Percentiles rank a stretch among this genome's conserved stretches.
Conservation (phyloP, 2,888 invertebrate species). For the Teleiodes luculella region DNA sequence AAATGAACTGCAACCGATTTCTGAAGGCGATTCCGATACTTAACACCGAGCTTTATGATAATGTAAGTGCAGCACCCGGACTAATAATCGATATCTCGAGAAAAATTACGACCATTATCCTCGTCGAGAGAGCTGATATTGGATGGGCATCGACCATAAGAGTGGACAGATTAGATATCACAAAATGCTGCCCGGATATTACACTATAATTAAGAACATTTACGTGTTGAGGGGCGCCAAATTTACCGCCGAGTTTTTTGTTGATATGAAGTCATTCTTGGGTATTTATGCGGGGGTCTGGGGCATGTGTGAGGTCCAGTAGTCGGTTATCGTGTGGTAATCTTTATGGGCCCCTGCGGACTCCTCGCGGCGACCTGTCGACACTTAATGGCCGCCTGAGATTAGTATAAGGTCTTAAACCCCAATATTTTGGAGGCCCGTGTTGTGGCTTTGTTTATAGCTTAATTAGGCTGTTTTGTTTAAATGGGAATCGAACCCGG, state of each 20-base stretch:
- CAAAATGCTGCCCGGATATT: slow-evolving; percentile 64
- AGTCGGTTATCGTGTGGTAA: slow-evolving; percentile 74
- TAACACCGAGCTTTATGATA: slow-evolving; percentile 27
- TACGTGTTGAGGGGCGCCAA: slow-evolving; percentile 75
- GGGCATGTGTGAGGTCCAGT: slow-evolving; percentile 73
- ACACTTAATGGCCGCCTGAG: slow-evolving; percentile 71
- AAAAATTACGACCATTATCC: slow-evolving; percentile 45
- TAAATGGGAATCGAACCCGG: slow-evolving; percentile 61
- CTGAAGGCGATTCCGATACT: slow-evolving; percentile 24
- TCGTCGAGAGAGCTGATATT: slow-evolving; percentile 34
- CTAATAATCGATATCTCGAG: slow-evolving; percentile 54
- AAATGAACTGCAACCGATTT: slow-evolving; percentile 32
- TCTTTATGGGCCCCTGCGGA: slow-evolving; percentile 72
- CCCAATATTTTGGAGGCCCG: slow-evolving; percentile 63
- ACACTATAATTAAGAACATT: slow-evolving; percentile 76
- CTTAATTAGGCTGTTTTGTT: slow-evolving; percentile 78
- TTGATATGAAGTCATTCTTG: slow-evolving; percentile 71
- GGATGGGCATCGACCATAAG: slow-evolving; percentile 55
- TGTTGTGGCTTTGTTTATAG: slow-evolving; percentile 77
- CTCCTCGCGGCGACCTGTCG: slow-evolving; percentile 71
- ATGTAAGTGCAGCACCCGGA: slow-evolving; percentile 39
- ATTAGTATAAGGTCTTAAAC: slow-evolving; percentile 56
- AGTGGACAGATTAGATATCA: slow-evolving; percentile 69
- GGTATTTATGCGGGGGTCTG: slow-evolving; percentile 68
- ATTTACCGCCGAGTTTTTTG: slow-evolving; percentile 77